A percentile compares a stretch with the other conserved stretches of the same genome.
Evolutionary conservation across 2,113 vertebrate species (phyloP).

Genomic region (Empidonax alnorum): DNA sequence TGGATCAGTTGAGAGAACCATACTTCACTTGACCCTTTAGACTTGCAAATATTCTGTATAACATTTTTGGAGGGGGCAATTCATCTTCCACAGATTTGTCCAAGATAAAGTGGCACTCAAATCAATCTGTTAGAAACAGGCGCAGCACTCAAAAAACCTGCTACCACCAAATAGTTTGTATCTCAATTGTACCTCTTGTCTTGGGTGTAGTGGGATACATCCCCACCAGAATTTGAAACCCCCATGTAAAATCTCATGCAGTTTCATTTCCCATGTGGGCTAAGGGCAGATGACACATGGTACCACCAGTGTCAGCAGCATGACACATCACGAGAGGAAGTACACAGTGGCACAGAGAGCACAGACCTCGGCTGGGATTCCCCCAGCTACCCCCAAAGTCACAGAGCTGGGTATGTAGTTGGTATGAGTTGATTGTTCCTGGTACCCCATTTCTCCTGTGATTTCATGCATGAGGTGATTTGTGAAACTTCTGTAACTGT

Average conservation of each 20-base stretch:
- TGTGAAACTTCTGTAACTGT: neutral
- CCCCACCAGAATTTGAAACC: neutral
- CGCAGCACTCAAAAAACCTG: neutral
- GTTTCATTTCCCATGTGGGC: neutral
- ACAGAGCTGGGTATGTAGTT: neutral
- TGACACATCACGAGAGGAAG: neutral
- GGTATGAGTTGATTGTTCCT: neutral
- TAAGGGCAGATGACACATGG: neutral
- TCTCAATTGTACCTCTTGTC: neutral
- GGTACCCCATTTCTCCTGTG: neutral
- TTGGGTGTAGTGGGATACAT: neutral
- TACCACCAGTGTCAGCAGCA: neutral
- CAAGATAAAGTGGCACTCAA: neutral
- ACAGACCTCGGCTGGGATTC: neutral
- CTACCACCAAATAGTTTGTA: neutral
- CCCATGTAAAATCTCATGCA: neutral
- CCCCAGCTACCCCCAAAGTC: neutral
- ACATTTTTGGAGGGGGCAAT: neutral
- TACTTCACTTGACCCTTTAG: neutral
- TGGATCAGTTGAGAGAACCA: neutral
- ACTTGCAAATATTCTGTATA: neutral
- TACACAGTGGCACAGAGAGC: neutral
- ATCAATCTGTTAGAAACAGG: neutral
- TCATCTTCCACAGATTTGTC: neutral
- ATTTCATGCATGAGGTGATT: neutral